Evolutionary conservation across 2,113 vertebrate genomes (phyloP).

Genomic region (Prochilodus magdalenae): DNA sequence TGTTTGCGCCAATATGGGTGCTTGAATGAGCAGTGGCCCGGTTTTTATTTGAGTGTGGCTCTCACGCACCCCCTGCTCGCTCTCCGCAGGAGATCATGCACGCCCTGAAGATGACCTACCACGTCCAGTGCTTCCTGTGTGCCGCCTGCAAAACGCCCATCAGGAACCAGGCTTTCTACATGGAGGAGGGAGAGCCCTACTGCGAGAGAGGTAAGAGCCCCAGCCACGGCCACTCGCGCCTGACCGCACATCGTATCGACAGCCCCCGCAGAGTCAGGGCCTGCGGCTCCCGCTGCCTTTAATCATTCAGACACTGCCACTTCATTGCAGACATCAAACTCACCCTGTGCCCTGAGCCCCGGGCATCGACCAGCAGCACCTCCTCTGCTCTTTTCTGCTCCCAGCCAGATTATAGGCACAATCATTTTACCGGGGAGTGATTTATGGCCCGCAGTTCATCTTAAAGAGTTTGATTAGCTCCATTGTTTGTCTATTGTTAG

Average conservation of each 20-base stretch:
- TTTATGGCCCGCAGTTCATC: not conserved
- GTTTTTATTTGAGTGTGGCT: slow-evolving; percentile 12
- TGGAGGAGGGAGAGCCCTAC: slow-evolving; percentile 98
- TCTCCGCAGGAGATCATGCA: slow-evolving; percentile 94
- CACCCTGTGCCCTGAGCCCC: slow-evolving; percentile 4
- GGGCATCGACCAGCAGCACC: slow-evolving; percentile 28
- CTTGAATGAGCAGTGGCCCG: not conserved
- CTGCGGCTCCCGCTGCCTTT: slow-evolving; percentile 27
- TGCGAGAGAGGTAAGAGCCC: slow-evolving; percentile 89
- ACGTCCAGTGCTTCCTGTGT: slow-evolving; percentile 94
- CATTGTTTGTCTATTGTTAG: not conserved
- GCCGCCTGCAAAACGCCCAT: slow-evolving; percentile 93
- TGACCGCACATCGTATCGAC: slow-evolving; percentile 49
- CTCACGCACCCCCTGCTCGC: not conserved
- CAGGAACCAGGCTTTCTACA: slow-evolving; percentile 96
- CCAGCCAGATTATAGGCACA: not conserved
- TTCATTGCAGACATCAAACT: slow-evolving; percentile 37
- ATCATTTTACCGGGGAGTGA: not conserved
- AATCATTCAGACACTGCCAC: slow-evolving; percentile 48
- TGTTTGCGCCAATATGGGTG: not conserved
- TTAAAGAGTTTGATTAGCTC: slow-evolving; percentile 19
- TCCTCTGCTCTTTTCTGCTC: slow-evolving; percentile 16
- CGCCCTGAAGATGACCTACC: slow-evolving; percentile 98
- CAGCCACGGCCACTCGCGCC: not conserved
- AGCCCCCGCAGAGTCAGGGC: slow-evolving; percentile 10